Base-by-base conservation (phyloP, 2,113 vertebrate genomes). In the Crotophaga sulcirostris region DNA sequence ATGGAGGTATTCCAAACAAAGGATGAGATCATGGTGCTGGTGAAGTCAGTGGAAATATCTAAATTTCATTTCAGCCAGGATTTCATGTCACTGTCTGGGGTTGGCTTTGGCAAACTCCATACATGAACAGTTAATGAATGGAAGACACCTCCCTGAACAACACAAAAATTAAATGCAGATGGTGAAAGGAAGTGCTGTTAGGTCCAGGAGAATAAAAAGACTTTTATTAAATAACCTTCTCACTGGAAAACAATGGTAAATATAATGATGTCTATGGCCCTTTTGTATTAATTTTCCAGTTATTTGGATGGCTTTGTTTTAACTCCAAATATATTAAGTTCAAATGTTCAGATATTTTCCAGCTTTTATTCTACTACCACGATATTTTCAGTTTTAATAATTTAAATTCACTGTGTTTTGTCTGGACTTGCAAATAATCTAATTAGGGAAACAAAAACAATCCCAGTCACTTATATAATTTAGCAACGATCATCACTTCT, bases 361-460 rank as follows among this genome's bases (percentile, higher is more conserved):
- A 93, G 28, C 6, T 66, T 66, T 88, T 86, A 52, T 80, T 88
- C 40, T 60, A 74, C 7, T 44, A 28, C 11, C 55, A 52, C 16
- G 16, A 20, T 60, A 40, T 80, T 92, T 96, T 92, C 72, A 77
- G 44, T 78, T 88, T 38, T 64, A 49, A 64, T 80, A 83, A 56
- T 67, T 80, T 67, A 16, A 94, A 95, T 64, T 94, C 64, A 56
- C 55, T 1, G 0, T 93, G 76, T 90, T 96, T 96, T 92, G 68
- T 90, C 94, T 93, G 76, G 75, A 74, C 64, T 80, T 54, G 13
- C 29, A 89, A 84, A 88, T 84, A 89, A 95, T 92, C 49, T 90
- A 84, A 89, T 92, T 89, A 95, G 13, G 54, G 66, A 92, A 89
- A 68, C 63, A 67, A 56, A 93, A 90, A 78, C 75, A 84, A 64